These are phyloP conservation scores for Hemicordylus capensis DNA, from an alignment of 2,113 vertebrate species.

Conservation along the genomic window DNA sequence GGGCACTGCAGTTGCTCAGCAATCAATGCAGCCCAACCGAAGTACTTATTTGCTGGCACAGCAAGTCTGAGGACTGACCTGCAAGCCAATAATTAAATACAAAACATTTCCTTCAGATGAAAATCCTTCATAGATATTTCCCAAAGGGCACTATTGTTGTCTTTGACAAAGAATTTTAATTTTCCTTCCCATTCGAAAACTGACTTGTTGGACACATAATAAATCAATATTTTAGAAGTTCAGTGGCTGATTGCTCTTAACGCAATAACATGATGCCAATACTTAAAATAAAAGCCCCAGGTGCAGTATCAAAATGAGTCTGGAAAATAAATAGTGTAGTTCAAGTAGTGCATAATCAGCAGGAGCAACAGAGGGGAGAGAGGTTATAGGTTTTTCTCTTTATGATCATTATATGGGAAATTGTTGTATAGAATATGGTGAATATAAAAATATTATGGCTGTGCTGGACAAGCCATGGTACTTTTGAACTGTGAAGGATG, in stretches of 20 bases:
- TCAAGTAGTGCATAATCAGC: not conserved
- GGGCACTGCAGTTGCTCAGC: not conserved
- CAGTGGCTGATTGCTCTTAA: not conserved
- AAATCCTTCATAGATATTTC: slow-evolving; percentile 17
- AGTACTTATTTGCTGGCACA: slow-evolving; percentile 3
- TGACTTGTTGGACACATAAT: not conserved
- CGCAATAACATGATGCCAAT: not conserved
- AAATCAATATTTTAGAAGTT: not conserved
- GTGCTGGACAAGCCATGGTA: not conserved
- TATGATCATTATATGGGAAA: slow-evolving; percentile 13
- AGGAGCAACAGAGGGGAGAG: not conserved
- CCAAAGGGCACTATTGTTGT: not conserved
- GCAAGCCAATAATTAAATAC: not conserved
- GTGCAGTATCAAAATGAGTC: not conserved
- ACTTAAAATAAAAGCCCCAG: not conserved
- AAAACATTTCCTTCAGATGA: not conserved
- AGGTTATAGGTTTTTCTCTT: not conserved
- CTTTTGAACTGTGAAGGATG: not conserved
- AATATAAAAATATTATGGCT: slow-evolving; percentile 8
- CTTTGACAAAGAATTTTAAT: slow-evolving; percentile 22
- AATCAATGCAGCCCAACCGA: not conserved
- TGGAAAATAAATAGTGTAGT: not conserved
- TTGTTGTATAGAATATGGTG: slow-evolving; percentile 14
- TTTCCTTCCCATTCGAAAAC: slow-evolving; percentile 26
- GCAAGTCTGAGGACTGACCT: not conserved